Base-by-base conservation (phyloP, 37 sponge, comb jelly and placozoan species). In the Crambe crambe region DNA sequence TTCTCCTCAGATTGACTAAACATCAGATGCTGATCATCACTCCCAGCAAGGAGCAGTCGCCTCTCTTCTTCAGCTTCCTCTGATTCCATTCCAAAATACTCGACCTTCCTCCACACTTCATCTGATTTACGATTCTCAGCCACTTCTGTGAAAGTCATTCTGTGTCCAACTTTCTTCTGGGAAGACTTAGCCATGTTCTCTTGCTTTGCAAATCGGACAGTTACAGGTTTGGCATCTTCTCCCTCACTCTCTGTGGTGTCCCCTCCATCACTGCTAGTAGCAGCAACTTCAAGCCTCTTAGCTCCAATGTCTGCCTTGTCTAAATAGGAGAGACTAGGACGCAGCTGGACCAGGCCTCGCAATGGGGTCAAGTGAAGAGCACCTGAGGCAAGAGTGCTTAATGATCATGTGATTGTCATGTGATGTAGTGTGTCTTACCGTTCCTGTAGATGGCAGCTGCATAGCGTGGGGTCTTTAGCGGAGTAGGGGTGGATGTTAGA, bases 291-390 rank as follows among this genome's bases (percentile, higher is more conserved):
- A 21, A 42, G 5, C n/a, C n/a, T n/a, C 60, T 42, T 75, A 1
- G 56, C 72, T 1, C 83, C 82, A 58, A 62, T 61, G 25, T 63
- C 79, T 2, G 47, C 38, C 36, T 68, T 68, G 76, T 83, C 92
- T 64, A 91, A 60, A 69, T 88, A 80, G 15, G 72, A 22, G 12
- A 89, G 56, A 20, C 74, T 38, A 3, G 94, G 90, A 38, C 82
- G 60, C 42, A 93, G 58, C 69, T 89, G 90, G 21, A 89, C 25
- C 6, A 86, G 47, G 15, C 72, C 78, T 3, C 75, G 42, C 39
- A 93, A 68, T n/a, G 94, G 83, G 38, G 83, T 83, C 57, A 93
- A 39, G 80, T 93, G 94, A 41, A 93, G 90, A 39, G 82, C 80
- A 44, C 77, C 86, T 88, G 62, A 2, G n/a, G n/a, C n/a, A n/a